A percentile compares a stretch with the other conserved stretches of the same genome.
phyloP scores from a whole-genome alignment of 2,113 vertebrate genomes.

The Sander lucioperca region DNA sequence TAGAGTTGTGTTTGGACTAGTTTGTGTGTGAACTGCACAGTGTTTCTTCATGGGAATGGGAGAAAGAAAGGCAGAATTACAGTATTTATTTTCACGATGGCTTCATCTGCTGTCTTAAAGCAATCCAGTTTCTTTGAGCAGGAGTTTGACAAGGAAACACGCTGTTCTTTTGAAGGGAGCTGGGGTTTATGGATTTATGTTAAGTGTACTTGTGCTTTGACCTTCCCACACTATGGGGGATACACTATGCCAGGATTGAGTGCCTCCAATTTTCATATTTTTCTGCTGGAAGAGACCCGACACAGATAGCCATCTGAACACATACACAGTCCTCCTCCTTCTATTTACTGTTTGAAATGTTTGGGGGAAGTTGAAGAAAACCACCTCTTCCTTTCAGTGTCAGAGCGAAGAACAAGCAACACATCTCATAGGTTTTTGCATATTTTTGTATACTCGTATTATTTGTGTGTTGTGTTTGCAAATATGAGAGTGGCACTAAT shows the following conservation, averaged over 20 bases:
- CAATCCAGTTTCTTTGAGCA: slow-evolving; percentile 6
- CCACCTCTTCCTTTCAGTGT: not conserved
- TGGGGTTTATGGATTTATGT: slow-evolving; percentile 59
- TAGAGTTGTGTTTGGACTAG: slow-evolving; percentile 56
- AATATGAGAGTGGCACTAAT: slow-evolving; percentile 24
- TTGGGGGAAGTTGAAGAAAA: slow-evolving; percentile 7
- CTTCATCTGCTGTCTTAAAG: slow-evolving; percentile 24
- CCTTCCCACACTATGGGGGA: slow-evolving; percentile 49
- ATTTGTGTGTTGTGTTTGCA: slow-evolving; percentile 2
- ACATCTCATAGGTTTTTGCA: slow-evolving; percentile 15
- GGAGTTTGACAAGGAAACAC: slow-evolving; percentile 20
- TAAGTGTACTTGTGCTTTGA: slow-evolving; percentile 60
- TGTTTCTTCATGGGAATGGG: slow-evolving; percentile 54
- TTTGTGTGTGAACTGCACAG: slow-evolving; percentile 33
- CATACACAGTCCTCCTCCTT: slow-evolving; percentile 25
- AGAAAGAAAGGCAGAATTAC: slow-evolving; percentile 24
- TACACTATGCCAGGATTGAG: slow-evolving; percentile 23
- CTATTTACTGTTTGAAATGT: slow-evolving; percentile 34
- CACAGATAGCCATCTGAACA: slow-evolving; percentile 59
- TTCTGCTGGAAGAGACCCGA: slow-evolving; percentile 39
- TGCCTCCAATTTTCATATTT: slow-evolving; percentile 57
- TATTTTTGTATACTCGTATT: not conserved
- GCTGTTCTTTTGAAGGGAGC: slow-evolving; percentile 45
- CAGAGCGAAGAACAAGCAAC: not conserved
- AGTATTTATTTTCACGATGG: slow-evolving; percentile 51